Base-by-base conservation (phyloP, 1,140 invertebrate species). In the Sitophilus oryzae region DNA sequence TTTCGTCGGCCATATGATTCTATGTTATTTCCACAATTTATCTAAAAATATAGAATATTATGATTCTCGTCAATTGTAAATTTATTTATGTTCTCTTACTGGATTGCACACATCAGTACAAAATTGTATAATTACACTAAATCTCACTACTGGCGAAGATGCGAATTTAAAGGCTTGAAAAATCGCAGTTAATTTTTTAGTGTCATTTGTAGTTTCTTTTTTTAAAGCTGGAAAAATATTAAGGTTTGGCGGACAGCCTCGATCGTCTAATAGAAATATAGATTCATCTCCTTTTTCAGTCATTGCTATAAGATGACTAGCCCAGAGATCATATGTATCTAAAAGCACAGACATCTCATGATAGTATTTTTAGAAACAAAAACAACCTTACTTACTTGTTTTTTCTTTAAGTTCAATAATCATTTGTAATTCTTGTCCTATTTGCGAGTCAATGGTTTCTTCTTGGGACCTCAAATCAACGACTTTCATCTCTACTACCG, bases 181-280 rank as follows among this genome's bases (percentile, higher is more conserved):
- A 3, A 65, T 69, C 1, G 68, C 66, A 0, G 63, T 56, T 10
- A 77, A 52, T 58, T 64, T 66, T 52, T 52, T 71, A n/a, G 59
- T 65, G n/a, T 61, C 59, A n/a, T 66, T 59, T 0, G 56, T 66
- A 14, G 57, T 59, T 1, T 68, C 47, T 58, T 74, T 72, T 20
- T 46, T 45, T 16, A 72, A 60, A 0, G 64, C 60, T 8, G 76
- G 75, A 42, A 77, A 77, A 18, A 77, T 73, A 22, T 71, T 72
- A 3, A 69, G 52, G 61, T 77, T 80, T 0, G 79, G 81, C 11
- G 82, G 79, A 66, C 82, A 84, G n/a, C 82, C 82, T 22, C 70
- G 69, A 43, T 78, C 78, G 52, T 83, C 81, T 16, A 83, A 68
- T 2, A 83, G 60, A 35, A 81, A 64, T 5, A 83, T 72, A 8